A percentile compares a stretch with the other conserved stretches of the same genome.
These are phyloP conservation scores for Halichoerus grypus DNA, from an alignment of 2,113 vertebrate genomes.

Conservation along the genomic window DNA sequence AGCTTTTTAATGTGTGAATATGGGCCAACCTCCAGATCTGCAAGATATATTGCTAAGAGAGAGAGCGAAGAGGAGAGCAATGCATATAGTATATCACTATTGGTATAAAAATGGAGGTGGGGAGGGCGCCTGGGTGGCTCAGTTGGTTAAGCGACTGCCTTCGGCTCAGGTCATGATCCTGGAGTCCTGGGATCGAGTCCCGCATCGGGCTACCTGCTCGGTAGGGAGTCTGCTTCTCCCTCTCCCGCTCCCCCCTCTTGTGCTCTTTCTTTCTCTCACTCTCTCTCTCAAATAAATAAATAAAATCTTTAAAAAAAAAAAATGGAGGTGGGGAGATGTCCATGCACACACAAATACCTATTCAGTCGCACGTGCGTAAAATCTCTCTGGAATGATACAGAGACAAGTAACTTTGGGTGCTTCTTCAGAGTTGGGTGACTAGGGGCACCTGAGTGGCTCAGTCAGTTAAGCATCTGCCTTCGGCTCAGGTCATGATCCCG, in stretches of 20 bases:
- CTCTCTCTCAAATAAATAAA: no score
- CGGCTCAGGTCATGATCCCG: no score
- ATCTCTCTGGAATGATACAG: not conserved
- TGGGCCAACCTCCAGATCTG: not conserved
- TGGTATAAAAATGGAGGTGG: not conserved
- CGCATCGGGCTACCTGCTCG: no score
- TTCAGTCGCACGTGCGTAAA: not conserved
- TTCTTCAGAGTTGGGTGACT: not conserved
- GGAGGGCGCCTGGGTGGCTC: no score
- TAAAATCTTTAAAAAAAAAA: not conserved
- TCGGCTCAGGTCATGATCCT: no score
- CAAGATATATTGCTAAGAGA: not conserved
- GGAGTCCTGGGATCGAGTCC: no score
- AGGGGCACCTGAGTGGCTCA: no score
- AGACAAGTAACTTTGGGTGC: not conserved
- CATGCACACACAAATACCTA: not conserved
- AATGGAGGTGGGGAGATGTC: not conserved
- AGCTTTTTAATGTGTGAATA: not conserved
- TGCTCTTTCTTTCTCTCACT: no score
- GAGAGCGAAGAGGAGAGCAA: not conserved
- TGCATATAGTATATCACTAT: not conserved
- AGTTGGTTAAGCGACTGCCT: no score
- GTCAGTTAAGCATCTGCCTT: no score
- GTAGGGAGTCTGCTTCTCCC: no score
- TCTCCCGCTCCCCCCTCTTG: no score